These are phyloP conservation scores for Phocides pigmalion DNA, from an alignment of 1,140 invertebrate genomes.

Conservation along the genomic window DNA sequence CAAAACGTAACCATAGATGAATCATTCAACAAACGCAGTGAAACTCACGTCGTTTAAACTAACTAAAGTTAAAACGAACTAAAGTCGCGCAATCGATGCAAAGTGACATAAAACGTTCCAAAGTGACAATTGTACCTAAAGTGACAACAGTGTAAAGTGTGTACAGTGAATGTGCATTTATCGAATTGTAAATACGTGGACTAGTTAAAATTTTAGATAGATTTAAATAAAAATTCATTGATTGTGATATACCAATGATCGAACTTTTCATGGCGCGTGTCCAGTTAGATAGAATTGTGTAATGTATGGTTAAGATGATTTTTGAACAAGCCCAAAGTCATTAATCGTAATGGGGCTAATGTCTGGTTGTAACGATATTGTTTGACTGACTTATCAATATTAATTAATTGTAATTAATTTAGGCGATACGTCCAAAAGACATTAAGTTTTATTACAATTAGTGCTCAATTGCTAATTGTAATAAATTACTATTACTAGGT, in stretches of 20 bases:
- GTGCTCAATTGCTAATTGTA: constrained; percentile 47
- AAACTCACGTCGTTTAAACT: constrained; percentile 75
- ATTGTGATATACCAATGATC: constrained; percentile 72
- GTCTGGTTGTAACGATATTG: constrained; percentile 56
- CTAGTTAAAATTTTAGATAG: constrained; percentile 76
- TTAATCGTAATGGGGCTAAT: constrained; percentile 35
- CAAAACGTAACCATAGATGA: constrained; percentile 80
- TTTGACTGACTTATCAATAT: constrained; percentile 72
- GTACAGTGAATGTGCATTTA: constrained; percentile 22
- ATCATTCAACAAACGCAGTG: constrained; percentile 70
- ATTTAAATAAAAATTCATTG: constrained; percentile 66
- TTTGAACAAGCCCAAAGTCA: constrained; percentile 25
- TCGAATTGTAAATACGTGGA: constrained; percentile 45
- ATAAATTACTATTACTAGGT: constrained; percentile 28
- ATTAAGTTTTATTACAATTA: constrained; percentile 45
- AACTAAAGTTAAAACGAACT: neutral
- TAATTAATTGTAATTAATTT: constrained; percentile 51
- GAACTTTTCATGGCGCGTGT: constrained; percentile 49
- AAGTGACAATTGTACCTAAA: constrained; percentile 26
- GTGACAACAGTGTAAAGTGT: constrained; percentile 23
- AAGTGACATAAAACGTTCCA: constrained; percentile 22
- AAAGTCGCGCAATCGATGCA: constrained; percentile 18
- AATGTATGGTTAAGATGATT: constrained; percentile 29
- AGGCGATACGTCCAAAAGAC: constrained; percentile 65
- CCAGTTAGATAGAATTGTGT: constrained; percentile 53